Evolutionary conservation across 2,113 vertebrate species (phyloP), one percentile per base, ranked within the genome.

Genomic region (Chamaea fasciata): DNA sequence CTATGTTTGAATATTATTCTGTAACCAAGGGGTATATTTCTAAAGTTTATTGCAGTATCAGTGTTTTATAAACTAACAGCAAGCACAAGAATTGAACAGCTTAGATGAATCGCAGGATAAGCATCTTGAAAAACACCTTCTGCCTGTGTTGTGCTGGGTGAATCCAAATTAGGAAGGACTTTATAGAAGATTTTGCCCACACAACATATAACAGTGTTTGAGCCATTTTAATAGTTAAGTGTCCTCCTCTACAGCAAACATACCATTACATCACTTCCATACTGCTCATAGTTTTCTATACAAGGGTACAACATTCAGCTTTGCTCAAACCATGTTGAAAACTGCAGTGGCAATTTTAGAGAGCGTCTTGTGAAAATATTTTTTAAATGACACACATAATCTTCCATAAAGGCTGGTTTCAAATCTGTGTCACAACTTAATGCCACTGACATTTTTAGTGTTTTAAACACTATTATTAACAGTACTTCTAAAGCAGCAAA

Each of bases 211-310:
- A 8, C 2, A 68, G 33, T 21, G 86, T 47, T 35, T 67, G 21
- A 93, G 39, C 30, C 41, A 44, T 56, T 87, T 86, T 77, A 60
- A 69, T 56, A 44, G 44, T 41, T 15, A 62, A 80, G 30, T 65
- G 35, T 18, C 37, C 16, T 73, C 19, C 53, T 83, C 24, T 31
- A 33, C 13, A 74, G 20, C 49, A 70, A 88, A 50, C 5, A 21
- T 69, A 67, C 69, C 76, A 67, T 91, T 87, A 88, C 14, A 49
- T 82, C 92, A 79, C 74, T 96, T 97, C 67, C 37, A 96, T 37
- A 50, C 85, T 90, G 62, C 89, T 69, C 55, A 91, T 85, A 73
- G 91, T 96, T 96, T 91, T 96, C 94, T 94, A 22, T 52, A 46
- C 63, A 87, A 90, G 95, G 86, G 46, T 64, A 89, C 47, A 95